Conservation (phyloP, 2,113 vertebrate genomes). For the Danio rerio region DNA sequence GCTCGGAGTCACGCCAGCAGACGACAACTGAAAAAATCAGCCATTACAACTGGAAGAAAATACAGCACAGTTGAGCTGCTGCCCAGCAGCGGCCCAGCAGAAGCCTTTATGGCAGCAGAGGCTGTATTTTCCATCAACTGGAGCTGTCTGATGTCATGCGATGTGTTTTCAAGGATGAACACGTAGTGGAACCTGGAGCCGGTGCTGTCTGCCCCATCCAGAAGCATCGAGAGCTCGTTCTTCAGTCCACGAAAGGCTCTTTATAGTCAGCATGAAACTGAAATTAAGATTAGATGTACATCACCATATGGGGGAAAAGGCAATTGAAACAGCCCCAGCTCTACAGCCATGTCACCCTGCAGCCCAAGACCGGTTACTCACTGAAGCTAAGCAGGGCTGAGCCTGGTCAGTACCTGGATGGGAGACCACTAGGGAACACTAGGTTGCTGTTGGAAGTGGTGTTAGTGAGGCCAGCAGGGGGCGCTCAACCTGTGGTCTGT, state of each 20-base stretch:
- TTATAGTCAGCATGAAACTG: background rate
- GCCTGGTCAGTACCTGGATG: too few species aligned
- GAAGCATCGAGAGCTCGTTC: background rate
- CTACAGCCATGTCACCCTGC: too few species aligned
- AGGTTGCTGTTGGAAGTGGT: too few species aligned
- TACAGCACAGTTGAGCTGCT: constrained; percentile 48
- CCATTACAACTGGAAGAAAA: constrained; percentile 53
- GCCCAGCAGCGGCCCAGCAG: constrained; percentile 52
- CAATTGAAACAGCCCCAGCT: too few species aligned
- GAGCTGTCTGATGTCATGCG: constrained; percentile 52
- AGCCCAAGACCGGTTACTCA: too few species aligned
- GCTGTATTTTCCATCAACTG: constrained; percentile 61
- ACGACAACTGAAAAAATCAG: constrained; percentile 57
- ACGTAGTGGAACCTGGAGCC: constrained; percentile 55
- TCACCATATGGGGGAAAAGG: too few species aligned
- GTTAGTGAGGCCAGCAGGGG: too few species aligned
- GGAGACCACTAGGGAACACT: too few species aligned
- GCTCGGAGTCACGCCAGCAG: constrained; percentile 52
- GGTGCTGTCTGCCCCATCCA: constrained; percentile 33
- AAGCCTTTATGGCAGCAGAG: constrained; percentile 52
- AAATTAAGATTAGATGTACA: too few species aligned
- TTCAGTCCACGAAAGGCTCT: background rate
- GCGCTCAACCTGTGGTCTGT: too few species aligned
- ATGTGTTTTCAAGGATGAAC: constrained; percentile 61
- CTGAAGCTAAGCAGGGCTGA: too few species aligned